Conservation (phyloP, 23 tunicate genomes). For the Botrylloides violaceus region DNA sequence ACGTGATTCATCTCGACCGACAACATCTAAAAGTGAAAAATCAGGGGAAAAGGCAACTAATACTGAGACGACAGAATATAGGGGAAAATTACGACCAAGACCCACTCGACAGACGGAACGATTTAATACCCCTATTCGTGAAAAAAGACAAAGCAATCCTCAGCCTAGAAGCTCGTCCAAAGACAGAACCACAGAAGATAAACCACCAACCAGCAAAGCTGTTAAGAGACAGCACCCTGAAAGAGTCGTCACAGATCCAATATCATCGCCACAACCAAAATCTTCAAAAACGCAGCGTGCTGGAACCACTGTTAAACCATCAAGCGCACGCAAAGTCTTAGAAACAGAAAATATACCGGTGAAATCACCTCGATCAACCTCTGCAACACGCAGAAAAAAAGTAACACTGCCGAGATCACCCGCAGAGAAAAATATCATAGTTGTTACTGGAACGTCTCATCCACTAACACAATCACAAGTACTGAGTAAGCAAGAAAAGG, state of each 20-base stretch:
- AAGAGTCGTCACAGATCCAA: slow-evolving; percentile 2
- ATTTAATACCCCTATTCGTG: slow-evolving; percentile 31
- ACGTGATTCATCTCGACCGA: slow-evolving; percentile 15
- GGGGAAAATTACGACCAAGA: slow-evolving; percentile 49
- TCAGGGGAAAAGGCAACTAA: not conserved
- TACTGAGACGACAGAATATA: slow-evolving; percentile 21
- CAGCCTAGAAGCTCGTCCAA: not conserved
- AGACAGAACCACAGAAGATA: not conserved
- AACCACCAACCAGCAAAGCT: not conserved
- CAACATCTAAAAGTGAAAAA: slow-evolving; percentile 5
- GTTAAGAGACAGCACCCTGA: slow-evolving; percentile 3
- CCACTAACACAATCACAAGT: no score
- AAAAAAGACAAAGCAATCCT: no score
- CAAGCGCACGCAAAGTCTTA: no score
- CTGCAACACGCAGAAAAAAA: slow-evolving; percentile 4
- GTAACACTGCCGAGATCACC: not conserved
- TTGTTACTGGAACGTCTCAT: no score
- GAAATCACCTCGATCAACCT: slow-evolving; percentile 19
- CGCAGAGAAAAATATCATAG: no score
- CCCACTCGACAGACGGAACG: slow-evolving; percentile 82
- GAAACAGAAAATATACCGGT: slow-evolving; percentile 15
- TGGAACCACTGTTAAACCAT: no score
- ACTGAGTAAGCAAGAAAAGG: not conserved
- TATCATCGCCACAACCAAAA: not conserved
- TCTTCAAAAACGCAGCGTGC: not conserved